Percentiles rank a stretch among this genome's conserved stretches.
phyloP scores from a whole-genome alignment of 2,113 vertebrate genomes.

The Podilymbus podiceps region DNA sequence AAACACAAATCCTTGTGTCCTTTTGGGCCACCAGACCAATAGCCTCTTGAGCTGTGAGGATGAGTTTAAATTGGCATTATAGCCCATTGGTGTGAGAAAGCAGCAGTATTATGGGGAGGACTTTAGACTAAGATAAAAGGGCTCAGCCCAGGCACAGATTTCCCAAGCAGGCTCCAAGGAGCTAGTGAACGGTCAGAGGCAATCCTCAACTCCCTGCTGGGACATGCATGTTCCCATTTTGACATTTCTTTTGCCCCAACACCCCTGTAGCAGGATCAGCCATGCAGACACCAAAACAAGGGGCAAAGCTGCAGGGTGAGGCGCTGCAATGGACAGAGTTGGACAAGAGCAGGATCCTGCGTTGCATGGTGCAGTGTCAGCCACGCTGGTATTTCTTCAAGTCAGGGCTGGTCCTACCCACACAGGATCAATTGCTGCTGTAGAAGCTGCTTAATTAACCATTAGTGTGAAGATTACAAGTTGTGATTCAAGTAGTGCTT shows the following conservation, averaged over 20 bases:
- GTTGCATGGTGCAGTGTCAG: rapidly evolving
- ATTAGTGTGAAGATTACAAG: neutral
- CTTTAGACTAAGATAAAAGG: neutral
- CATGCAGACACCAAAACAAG: neutral
- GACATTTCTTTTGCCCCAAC: no score
- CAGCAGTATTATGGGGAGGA: neutral
- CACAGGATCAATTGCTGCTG: neutral
- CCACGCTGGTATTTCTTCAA: rapidly evolving
- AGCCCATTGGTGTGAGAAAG: neutral
- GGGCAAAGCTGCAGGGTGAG: neutral
- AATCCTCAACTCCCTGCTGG: neutral
- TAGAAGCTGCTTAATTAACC: neutral
- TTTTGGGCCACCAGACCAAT: neutral
- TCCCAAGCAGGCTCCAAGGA: neutral
- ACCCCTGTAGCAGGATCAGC: neutral
- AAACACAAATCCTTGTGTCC: neutral
- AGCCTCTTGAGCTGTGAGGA: neutral
- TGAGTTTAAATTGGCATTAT: neutral
- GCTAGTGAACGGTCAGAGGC: neutral
- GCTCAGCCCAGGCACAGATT: neutral
- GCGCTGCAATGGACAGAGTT: neutral
- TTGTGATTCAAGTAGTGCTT: neutral
- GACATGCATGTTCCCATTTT: rapidly evolving
- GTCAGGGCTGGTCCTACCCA: neutral
- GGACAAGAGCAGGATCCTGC: neutral